Conservation (phyloP, 2,888 invertebrate genomes). For the Plusia festucae region DNA sequence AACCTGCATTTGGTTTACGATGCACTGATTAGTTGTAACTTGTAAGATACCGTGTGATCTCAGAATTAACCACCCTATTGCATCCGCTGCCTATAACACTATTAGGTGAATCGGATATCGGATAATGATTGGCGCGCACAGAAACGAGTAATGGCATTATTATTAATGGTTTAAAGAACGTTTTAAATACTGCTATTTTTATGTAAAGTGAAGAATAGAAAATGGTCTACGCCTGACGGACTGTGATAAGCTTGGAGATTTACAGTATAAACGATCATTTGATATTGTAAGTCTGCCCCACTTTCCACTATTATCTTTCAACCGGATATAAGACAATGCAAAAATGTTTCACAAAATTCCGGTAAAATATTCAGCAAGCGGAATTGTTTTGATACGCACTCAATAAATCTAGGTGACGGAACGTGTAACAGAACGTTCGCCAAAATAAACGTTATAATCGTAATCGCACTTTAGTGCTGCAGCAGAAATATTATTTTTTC, state of each 20-base stretch:
- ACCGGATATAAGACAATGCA: conserved; percentile 16
- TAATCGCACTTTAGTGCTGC: conserved; percentile 29
- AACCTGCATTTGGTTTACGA: conserved; percentile 35
- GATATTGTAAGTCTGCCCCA: conserved; percentile 18
- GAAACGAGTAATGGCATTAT: not conserved
- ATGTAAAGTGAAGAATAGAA: not conserved
- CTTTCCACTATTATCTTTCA: conserved; percentile 20
- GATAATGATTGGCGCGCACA: conserved; percentile 3
- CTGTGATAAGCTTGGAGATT: not conserved
- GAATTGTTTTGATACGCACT: conserved; percentile 49
- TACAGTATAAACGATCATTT: not conserved
- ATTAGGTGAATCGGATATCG: not conserved
- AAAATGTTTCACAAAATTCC: conserved; percentile 33
- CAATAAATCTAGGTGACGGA: conserved; percentile 38
- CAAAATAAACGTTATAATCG: conserved; percentile 29
- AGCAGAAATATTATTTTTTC: conserved; percentile 24
- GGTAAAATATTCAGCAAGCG: conserved; percentile 37
- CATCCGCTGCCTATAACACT: conserved; percentile 24
- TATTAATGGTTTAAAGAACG: not conserved
- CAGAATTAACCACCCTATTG: conserved; percentile 20
- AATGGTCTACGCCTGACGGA: not conserved
- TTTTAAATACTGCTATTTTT: not conserved
- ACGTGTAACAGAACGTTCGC: conserved; percentile 28
- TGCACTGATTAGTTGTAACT: conserved; percentile 28
- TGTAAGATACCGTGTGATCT: conserved; percentile 22